Percentiles rank a stretch among this genome's conserved stretches.
These are phyloP conservation scores for Pygocentrus nattereri DNA, from an alignment of 2,797 vertebrate species.

Conservation along the genomic window DNA sequence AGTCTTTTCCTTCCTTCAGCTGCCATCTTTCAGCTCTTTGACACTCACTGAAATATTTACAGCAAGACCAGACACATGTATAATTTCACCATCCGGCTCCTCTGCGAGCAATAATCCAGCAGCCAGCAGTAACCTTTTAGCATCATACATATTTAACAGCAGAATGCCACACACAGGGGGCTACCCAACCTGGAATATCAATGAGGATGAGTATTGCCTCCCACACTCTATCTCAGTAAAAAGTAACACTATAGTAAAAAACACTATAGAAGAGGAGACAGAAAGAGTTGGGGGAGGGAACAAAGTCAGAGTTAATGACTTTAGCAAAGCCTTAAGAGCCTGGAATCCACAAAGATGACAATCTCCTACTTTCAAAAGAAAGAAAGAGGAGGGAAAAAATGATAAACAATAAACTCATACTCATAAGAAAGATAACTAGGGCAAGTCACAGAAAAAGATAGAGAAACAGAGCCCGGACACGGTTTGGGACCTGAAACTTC, in stretches of 20 bases:
- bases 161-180: slow-evolving; percentile 31
- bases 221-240: slow-evolving; percentile 40
- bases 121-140: slow-evolving; percentile 63
- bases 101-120: slow-evolving; percentile 52
- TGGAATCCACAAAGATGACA: slow-evolving; percentile 18
- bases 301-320: slow-evolving; percentile 9
- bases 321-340: slow-evolving; percentile 22
- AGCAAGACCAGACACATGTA: slow-evolving; percentile 60
- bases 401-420: slow-evolving; percentile 17
- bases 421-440: slow-evolving; percentile 8
- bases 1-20: slow-evolving; percentile 34
- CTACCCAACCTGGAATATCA: slow-evolving; percentile 64
- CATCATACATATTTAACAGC: slow-evolving; percentile 71
- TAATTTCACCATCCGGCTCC: slow-evolving; percentile 59
- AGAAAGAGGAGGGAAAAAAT: background rate
- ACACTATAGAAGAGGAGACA: background rate
- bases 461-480: slow-evolving; percentile 19
- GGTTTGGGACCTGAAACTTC: slow-evolving; percentile 30
- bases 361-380: slow-evolving; percentile 30
- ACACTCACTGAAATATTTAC: slow-evolving; percentile 74
- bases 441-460: background rate
- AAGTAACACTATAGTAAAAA: slow-evolving; percentile 48
- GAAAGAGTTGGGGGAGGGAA: background rate
- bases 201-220: slow-evolving; percentile 46
- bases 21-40: slow-evolving; percentile 59